Conservation (phyloP, 2,888 invertebrate genomes). For the Eupithecia pulchellata region DNA sequence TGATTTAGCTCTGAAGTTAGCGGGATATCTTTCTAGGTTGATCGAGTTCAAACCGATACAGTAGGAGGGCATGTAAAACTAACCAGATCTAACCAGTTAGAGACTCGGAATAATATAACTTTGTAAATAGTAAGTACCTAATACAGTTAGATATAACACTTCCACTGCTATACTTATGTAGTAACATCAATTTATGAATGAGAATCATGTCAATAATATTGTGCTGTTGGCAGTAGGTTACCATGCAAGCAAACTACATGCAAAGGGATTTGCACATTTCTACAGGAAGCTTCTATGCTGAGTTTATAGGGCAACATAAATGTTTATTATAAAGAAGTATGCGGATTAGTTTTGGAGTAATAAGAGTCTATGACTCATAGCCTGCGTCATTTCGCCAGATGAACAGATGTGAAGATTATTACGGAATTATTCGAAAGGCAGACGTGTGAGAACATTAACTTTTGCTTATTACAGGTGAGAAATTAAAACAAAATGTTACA, state of each 20-base stretch:
- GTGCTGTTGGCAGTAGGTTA: slow-evolving; percentile 28
- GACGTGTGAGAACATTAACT: slow-evolving; percentile 47
- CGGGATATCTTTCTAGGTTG: slow-evolving; percentile 5
- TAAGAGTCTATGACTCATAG: slow-evolving; percentile 75
- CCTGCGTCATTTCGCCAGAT: slow-evolving; percentile 65
- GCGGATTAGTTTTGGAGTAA: slow-evolving; percentile 54
- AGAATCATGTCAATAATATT: not conserved
- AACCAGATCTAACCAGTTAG: slow-evolving; percentile 25
- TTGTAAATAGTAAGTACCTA: not conserved
- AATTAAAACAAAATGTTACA: slow-evolving; percentile 79
- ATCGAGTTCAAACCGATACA: slow-evolving; percentile 21
- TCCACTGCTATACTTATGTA: not conserved
- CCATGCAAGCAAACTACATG: slow-evolving; percentile 51
- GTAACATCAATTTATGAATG: not conserved
- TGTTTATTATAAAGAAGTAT: slow-evolving; percentile 58
- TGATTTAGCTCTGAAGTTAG: not conserved
- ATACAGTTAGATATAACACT: not conserved
- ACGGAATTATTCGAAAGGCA: slow-evolving; percentile 55
- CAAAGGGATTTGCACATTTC: slow-evolving; percentile 36
- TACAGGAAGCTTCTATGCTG: slow-evolving; percentile 38
- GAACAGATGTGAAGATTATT: slow-evolving; percentile 51
- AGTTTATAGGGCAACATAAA: slow-evolving; percentile 48
- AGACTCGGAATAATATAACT: not conserved
- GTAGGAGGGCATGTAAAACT: not conserved
- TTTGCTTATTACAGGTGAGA: slow-evolving; percentile 59